Evolutionary conservation across 2,888 invertebrate genomes (phyloP).

Genomic region (Amblyteles armatorius): DNA sequence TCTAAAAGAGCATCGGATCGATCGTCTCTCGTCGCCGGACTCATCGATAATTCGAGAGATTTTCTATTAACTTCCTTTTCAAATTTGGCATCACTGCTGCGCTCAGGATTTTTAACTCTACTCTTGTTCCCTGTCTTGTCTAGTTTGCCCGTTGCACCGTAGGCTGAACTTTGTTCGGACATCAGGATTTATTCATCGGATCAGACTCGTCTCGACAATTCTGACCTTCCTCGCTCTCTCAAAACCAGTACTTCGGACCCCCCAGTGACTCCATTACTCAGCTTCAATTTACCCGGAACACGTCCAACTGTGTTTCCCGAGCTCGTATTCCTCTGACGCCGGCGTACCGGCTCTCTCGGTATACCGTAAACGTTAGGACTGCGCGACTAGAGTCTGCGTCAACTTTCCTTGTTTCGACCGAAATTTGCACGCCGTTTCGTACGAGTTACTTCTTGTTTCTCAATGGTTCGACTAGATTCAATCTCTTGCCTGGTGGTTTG

Average conservation of each 20-base stretch:
- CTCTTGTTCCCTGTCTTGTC: background rate
- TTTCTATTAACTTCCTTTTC: background rate
- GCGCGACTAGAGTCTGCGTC: background rate
- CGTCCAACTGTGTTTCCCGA: background rate
- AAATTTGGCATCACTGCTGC: background rate
- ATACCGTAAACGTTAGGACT: slow-evolving; percentile 5
- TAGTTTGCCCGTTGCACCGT: background rate
- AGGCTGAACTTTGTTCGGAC: slow-evolving; percentile 15
- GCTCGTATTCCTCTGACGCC: slow-evolving; percentile 18
- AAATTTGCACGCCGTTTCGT: slow-evolving; percentile 15
- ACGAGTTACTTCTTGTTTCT: slow-evolving; percentile 15
- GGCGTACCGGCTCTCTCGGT: background rate
- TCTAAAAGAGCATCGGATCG: slow-evolving; percentile 7
- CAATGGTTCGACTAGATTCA: background rate
- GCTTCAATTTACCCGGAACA: slow-evolving; percentile 31
- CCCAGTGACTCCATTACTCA: slow-evolving; percentile 2
- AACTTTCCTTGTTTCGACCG: background rate
- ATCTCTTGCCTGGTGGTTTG: slow-evolving; percentile 1
- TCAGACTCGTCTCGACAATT: slow-evolving; percentile 5
- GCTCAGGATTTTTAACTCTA: background rate
- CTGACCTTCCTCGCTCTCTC: background rate
- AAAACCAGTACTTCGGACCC: background rate
- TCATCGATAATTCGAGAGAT: background rate
- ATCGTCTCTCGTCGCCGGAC: background rate
- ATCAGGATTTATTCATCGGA: slow-evolving; percentile 6